Base-by-base conservation (phyloP, 2,888 invertebrate species). In the Catocala nupta region DNA sequence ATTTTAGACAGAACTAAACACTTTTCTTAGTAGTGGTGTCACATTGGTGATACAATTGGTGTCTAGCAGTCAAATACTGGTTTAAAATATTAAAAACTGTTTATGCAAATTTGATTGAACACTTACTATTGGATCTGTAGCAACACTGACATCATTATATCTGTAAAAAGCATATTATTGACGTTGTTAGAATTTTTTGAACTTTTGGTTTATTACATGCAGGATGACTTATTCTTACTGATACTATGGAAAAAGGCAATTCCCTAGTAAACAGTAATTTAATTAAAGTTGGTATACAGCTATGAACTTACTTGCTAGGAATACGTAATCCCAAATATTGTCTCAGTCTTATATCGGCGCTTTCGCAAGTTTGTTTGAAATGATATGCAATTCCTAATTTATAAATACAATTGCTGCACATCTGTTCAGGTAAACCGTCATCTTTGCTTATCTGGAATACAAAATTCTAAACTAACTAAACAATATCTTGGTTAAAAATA, bases 401-500 rank as follows among this genome's bases (percentile, higher is more conserved):
- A 68, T 95, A 96, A 7, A 95, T 92, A 75, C 96, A 96, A 73
- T 95, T 95, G 68, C 95, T 95, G 70, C 96, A 96, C 75, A 96
- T 95, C 62, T 95, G 95, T 39, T 95, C 93, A 0, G 96, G 95
- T 44, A 96, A 75, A 5, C 95, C 95, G 86, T 96, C 96, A 65
- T 93, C 91, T 86, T 91, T 88, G 49, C 83, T 86, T 54, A 92
- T 95, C 89, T 95, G 86, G 4, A 94, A 91, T 33, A 34, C 7
- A 16, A 16, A 39, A 10, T 7, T 45, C 3, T 12, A 6, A n/a
- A 45, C 8, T 12, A 7, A 5, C 7, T 11, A 48, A 25, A 48
- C 9, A 48, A 3, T 25, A 0, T 9, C 25, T 25, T 25, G 25
- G 25, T 4, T 3, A 25, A 25, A 25, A 12, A 5, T 0, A 45